Evolutionary conservation across 1,140 invertebrate genomes (phyloP).

Genomic region (Drosophila prosaltans): DNA sequence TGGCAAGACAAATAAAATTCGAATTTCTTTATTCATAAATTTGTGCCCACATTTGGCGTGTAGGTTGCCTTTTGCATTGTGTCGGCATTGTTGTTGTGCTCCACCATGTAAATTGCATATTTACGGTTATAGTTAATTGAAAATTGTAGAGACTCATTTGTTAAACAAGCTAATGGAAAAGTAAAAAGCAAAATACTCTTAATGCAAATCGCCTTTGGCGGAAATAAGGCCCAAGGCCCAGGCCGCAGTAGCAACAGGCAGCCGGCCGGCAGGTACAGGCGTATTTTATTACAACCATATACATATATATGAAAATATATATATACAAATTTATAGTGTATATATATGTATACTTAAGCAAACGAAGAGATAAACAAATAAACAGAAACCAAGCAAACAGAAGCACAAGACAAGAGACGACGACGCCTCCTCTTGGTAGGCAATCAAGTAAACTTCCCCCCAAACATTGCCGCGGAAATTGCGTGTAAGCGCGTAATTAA

Average conservation of each 20-base stretch:
- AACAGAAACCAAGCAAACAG: slow-evolving; percentile 8
- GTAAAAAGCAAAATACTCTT: neutral
- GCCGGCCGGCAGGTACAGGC: neutral
- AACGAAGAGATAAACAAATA: slow-evolving; percentile 11
- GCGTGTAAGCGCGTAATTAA: slow-evolving; percentile 26
- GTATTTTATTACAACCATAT: slow-evolving; percentile 1
- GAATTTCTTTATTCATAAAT: neutral
- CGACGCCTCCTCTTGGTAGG: neutral
- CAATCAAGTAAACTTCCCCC: slow-evolving; percentile 16
- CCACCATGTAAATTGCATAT: neutral
- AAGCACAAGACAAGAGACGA: slow-evolving; percentile 3
- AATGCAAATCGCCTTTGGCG: slow-evolving; percentile 2
- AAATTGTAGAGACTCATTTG: slow-evolving; percentile 7
- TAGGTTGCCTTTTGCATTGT: neutral
- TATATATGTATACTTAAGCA: neutral
- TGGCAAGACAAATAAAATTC: neutral
- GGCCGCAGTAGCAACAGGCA: neutral
- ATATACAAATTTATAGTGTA: neutral
- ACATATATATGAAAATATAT: neutral
- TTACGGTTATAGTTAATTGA: slow-evolving; percentile 5
- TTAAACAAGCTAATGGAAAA: slow-evolving; percentile 6
- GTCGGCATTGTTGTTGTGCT: no score
- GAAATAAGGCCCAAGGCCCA: slow-evolving; percentile 1
- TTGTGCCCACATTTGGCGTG: neutral
- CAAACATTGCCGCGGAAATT: slow-evolving; percentile 11